A percentile compares a stretch with the other conserved stretches of the same genome.
Conservation (phyloP, 2,888 invertebrate species). For the Sycophila texana region DNA sequence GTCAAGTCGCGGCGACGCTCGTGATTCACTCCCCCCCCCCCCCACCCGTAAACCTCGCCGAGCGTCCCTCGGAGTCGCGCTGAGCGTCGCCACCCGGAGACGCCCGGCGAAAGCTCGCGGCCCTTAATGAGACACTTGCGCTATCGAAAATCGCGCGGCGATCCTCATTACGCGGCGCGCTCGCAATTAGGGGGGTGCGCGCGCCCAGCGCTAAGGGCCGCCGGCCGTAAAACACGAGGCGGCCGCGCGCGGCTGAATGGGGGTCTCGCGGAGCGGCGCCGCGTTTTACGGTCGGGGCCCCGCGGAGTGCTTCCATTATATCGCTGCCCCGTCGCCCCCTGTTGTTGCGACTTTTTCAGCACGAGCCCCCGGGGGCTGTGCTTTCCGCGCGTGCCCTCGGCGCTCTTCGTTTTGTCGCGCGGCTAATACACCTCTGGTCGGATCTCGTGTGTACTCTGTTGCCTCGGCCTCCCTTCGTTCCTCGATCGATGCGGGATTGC, state of each 20-base stretch:
- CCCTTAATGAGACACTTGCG: slow-evolving; percentile 35
- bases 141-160: not conserved
- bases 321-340: slow-evolving; percentile 1
- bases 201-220: slow-evolving; percentile 28
- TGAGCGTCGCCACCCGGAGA: not conserved
- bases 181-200: slow-evolving; percentile 37
- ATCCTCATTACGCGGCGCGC: slow-evolving; percentile 26
- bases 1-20: not conserved
- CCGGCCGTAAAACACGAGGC: slow-evolving; percentile 32
- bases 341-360: not conserved
- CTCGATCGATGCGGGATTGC: too few relatives aligned
- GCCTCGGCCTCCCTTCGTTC: too few relatives aligned
- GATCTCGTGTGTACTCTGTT: too few relatives aligned
- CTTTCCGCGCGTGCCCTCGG: too few relatives aligned
- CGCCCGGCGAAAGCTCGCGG: slow-evolving; percentile 4
- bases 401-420: too few relatives aligned
- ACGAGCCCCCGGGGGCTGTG: not conserved
- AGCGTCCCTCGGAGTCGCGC: slow-evolving; percentile 18
- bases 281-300: slow-evolving; percentile 32
- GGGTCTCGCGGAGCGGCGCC: not conserved
- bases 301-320: slow-evolving; percentile 37
- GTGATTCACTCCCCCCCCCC: not conserved
- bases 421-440: too few relatives aligned
- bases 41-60: not conserved
- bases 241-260: not conserved